Base-by-base conservation (phyloP, 35 echinoderm and acorn worm species). In the Ophiothrix spiculata region DNA sequence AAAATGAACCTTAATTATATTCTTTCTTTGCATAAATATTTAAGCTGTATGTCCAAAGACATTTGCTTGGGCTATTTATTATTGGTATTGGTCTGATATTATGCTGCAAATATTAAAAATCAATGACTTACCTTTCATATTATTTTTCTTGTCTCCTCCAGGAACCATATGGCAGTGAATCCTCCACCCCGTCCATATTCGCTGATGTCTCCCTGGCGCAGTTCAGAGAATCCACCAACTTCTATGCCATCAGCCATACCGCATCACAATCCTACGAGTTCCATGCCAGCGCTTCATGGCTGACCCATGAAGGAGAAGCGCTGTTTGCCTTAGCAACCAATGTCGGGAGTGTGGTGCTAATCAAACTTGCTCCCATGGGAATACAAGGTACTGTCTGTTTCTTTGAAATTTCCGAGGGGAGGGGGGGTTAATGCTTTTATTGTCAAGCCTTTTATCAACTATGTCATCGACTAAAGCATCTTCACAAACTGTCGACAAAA, bases 381-480 rank as follows among this genome's bases (percentile, higher is more conserved):
- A 63, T 98, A 45, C 85, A 90, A 87, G 95, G 95, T 98, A 64
- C n/a, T n/a, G n/a, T n/a, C n/a, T n/a, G n/a, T n/a, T n/a, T n/a
- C n/a, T n/a, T n/a, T n/a, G n/a, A n/a, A n/a, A n/a, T n/a, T n/a
- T n/a, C n/a, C n/a, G n/a, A n/a, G n/a, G n/a, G n/a, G n/a, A n/a
- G n/a, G n/a, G n/a, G n/a, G n/a, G n/a, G n/a, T n/a, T n/a, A n/a
- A n/a, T n/a, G n/a, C n/a, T n/a, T n/a, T n/a, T n/a, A n/a, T n/a
- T n/a, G n/a, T n/a, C n/a, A n/a, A n/a, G n/a, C n/a, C n/a, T n/a
- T n/a, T n/a, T n/a, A n/a, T n/a, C n/a, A n/a, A n/a, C n/a, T n/a
- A n/a, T n/a, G n/a, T n/a, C n/a, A n/a, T n/a, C n/a, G n/a, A n/a
- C n/a, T n/a, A n/a, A n/a, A n/a, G n/a, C n/a, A n/a, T n/a, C n/a